Evolutionary conservation across 2,888 invertebrate species (phyloP), one percentile per base, ranked within the genome.

Genomic region (Cephus pygmeus): DNA sequence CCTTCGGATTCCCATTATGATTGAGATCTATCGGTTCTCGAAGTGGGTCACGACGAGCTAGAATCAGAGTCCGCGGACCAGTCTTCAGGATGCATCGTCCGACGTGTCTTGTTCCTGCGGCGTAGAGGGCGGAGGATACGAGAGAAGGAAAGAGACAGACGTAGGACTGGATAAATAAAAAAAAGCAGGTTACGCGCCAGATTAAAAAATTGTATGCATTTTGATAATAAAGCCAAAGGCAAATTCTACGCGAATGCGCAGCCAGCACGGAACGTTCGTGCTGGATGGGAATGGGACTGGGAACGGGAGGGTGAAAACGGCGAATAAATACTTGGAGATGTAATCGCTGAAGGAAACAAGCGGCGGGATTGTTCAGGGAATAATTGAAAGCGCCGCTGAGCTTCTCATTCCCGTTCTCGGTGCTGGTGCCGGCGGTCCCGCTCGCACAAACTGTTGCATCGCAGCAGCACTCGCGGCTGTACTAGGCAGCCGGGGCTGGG

Each of bases 301-400:
- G 73, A 76, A 73, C 40, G 79, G 78, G 78, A 69, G 71, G 78
- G 75, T 34, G 79, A 73, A 82, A 77, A 85, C 84, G 87, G 87
- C 88, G 89, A 90, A 91, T 91, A 91, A 91, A 91, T 91, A 90
- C 90, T 88, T 88, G 88, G 87, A 90, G 91, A 91, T 91, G 91
- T 90, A 91, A 91, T 91, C 91, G 90, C 88, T 87, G 89, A 89
- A 90, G 90, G 90, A 90, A 91, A 91, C 91, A 91, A 91, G 90
- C 91, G 88, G 89, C 89, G 87, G 89, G 90, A 91, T 90, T 91
- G 91, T 91, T 91, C 89, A 88, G 85, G 88, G 91, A 91, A 91
- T 91, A 91, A 91, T 91, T 91, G 91, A 91, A 91, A 91, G 91
- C 90, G 90, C 91, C 91, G 91, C 90, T 89, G 88, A 87, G 90